These are phyloP conservation scores for Apogon talboti DNA, from an alignment of 2,797 vertebrate genomes.

Conservation along the genomic window DNA sequence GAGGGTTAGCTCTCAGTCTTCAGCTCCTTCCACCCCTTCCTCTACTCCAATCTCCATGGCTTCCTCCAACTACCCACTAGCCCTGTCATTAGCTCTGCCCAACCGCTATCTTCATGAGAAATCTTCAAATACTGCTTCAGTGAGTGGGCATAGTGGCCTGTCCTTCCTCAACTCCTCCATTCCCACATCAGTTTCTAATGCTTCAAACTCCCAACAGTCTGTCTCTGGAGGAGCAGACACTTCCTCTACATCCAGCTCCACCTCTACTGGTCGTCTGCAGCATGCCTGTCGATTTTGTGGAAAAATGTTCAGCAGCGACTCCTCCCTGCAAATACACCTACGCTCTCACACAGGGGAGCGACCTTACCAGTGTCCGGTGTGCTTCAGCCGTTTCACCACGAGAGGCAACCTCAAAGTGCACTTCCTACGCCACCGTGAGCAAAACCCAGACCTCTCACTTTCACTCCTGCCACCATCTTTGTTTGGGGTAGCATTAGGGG, in stretches of 20 bases:
- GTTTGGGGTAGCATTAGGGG: conserved; percentile 81
- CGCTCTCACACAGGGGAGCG: conserved; percentile 93
- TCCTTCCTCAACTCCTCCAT: conserved; percentile 75
- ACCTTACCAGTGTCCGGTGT: conserved; percentile 93
- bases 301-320: conserved; percentile 92
- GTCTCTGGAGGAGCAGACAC: conserved; percentile 54
- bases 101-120: conserved; percentile 82
- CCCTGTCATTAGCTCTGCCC: conserved; percentile 79
- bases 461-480: conserved; percentile 91
- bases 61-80: conserved; percentile 75
- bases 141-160: conserved; percentile 66
- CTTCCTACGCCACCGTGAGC: conserved; percentile 91
- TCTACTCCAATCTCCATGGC: conserved; percentile 68
- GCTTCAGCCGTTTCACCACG: conserved; percentile 93
- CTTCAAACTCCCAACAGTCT: conserved; percentile 71
- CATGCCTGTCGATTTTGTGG: conserved; percentile 92
- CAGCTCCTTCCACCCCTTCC: conserved; percentile 68
- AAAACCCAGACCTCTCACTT: conserved; percentile 92
- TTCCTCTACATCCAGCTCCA: conserved; percentile 56
- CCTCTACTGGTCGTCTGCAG: conserved; percentile 65
- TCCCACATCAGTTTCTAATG: conserved; percentile 63
- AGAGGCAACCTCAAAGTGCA: conserved; percentile 94
- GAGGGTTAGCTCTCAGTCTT: conserved; percentile 67
- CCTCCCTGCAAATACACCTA: conserved; percentile 92
- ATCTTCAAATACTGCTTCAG: conserved; percentile 74